Evolutionary conservation across 2,113 vertebrate genomes (phyloP).

Genomic region (Hiodon alosoides): DNA sequence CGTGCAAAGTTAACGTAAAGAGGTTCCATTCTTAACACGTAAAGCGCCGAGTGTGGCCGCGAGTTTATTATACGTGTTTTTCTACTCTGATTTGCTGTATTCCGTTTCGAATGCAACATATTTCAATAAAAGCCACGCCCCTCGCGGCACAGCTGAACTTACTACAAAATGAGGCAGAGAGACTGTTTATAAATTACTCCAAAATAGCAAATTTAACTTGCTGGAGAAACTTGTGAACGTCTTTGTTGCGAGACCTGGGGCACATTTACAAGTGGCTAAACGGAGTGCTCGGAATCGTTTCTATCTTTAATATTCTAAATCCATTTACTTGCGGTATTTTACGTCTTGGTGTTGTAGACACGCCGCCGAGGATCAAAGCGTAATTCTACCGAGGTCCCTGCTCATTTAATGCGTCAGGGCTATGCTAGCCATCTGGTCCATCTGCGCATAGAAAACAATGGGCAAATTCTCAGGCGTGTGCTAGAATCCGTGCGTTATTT

Average conservation of each 20-base stretch:
- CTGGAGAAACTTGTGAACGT: too few relatives aligned
- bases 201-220: neutral
- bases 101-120: too few relatives aligned
- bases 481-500: slow-evolving; percentile 66
- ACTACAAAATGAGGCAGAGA: too few relatives aligned
- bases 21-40: too few relatives aligned
- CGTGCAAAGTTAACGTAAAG: too few relatives aligned
- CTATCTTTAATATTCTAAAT: slow-evolving; percentile 66
- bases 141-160: too few relatives aligned
- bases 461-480: slow-evolving; percentile 67
- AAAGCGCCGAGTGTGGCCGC: too few relatives aligned
- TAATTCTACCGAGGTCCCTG: slow-evolving; percentile 59
- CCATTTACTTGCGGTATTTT: slow-evolving; percentile 73
- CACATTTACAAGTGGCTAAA: slow-evolving; percentile 30
- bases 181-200: neutral
- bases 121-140: too few relatives aligned
- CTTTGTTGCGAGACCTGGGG: neutral
- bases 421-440: slow-evolving; percentile 84
- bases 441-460: slow-evolving; percentile 77
- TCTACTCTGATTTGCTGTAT: too few relatives aligned
- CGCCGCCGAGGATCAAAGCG: slow-evolving; percentile 77
- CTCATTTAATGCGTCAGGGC: slow-evolving; percentile 69
- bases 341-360: slow-evolving; percentile 68
- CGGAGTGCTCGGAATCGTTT: slow-evolving; percentile 43
- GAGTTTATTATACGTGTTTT: too few relatives aligned